Base-by-base conservation (phyloP, 1,140 invertebrate genomes). In the Reticulitermes speratus region DNA sequence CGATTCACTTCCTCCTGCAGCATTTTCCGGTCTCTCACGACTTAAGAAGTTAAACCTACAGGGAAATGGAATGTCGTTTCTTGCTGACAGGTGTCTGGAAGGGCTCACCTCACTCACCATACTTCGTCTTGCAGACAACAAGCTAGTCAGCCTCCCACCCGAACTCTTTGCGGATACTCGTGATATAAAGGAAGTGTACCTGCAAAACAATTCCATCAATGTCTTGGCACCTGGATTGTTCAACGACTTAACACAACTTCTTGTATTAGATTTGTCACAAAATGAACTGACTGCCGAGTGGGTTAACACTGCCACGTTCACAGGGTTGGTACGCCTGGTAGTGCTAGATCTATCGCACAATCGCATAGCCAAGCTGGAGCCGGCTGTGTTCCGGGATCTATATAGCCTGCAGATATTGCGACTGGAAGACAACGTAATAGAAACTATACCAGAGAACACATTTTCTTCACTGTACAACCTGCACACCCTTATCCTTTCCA, bases 201-300 rank as follows among this genome's bases (percentile, higher is more conserved):
- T 97, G 48, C 94, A 95, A 88, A 97, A 97, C 89, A 97, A 98
- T 90, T 96, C 95, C n/a, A 94, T 98, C 44, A 96, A 95, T 88
- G 96, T 97, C 1, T 89, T 97, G 9, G 96, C 96, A 38, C 96
- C 96, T 0, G 97, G 96, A 3, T 91, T 98, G 69, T 97, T 98
- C 90, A 94, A 94, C 88, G 96, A 96, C 86, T 91, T 98, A 30
- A 94, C 94, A 9, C 96, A 97, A 90, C 90, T 99, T 44, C 90
- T 96, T 86, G 94, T 97, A 45, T 91, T 99, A 16, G 96, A 98
- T 90, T 91, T 98, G 87, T 96, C 96, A 38, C 94, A 94, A 87
- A 99, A 99, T 89, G 95, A 97, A 90, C 91, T 99, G 48, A 96
- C 96, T 55, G 94, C 94, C 82, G 96, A 96, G 89, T 98, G 96